Base-by-base conservation (phyloP, 2,113 vertebrate genomes). In the Elgaria multicarinata region DNA sequence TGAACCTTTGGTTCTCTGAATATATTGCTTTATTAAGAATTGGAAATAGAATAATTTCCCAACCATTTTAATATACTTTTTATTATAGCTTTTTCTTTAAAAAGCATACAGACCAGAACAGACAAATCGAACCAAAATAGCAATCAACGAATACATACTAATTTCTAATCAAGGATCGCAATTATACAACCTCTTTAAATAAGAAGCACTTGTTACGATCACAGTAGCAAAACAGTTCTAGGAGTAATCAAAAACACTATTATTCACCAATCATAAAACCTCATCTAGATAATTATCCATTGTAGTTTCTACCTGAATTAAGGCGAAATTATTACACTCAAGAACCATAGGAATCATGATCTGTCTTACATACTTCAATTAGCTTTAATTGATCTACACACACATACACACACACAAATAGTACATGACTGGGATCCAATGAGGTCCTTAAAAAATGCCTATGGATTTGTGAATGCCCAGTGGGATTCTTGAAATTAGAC, bases 141-240 rank as follows among this genome's bases (percentile, higher is more conserved):
- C 62, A 80, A 87, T 71, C 86, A 87, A 10, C 42, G 39, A 84
- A 77, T 39, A 2, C 82, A 12, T 76, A 72, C 53, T 81, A 83
- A 76, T 83, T 64, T 89, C 80, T 26, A 83, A 50, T 89, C 87
- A 82, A 83, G 55, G 53, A 46, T 33, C 33, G n/a, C 39, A 83
- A 83, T 89, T 89, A 76, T 44, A 83, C 46, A 89, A 18, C 84
- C 31, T 10, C 55, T 83, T 83, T 50, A 89, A 87, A 88, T 74
- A 67, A 83, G 87, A 76, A 72, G 66, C 55, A 83, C 80, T 83
- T 89, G 55, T 83, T 83, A 50, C 22, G 22, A 83, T 75, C 31
- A 26, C 42, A 71, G 72, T 64, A 89, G 80, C 75, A 64, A 83
- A 67, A 84, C 81, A 89, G n/a, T 84, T 53, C 8, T 89, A 53